phyloP scores from a whole-genome alignment of 2,797 vertebrate species.

The Mormyrops attenuatus region DNA sequence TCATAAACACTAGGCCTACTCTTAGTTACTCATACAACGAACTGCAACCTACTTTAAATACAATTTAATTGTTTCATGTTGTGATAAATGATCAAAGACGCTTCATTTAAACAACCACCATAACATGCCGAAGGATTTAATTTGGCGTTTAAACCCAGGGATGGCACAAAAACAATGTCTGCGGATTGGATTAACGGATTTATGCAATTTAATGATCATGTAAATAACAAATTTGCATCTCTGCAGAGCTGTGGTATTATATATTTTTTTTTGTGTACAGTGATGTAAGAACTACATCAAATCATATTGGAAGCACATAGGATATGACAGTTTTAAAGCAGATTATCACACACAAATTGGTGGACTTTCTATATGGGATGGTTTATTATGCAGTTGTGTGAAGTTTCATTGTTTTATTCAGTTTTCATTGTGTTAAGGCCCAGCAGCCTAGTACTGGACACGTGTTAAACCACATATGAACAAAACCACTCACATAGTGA shows the following conservation, averaged over 20 bases:
- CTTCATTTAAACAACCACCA: background rate
- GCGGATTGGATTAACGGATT: background rate
- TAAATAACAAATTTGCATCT: background rate
- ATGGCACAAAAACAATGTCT: background rate
- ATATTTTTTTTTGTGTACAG: background rate
- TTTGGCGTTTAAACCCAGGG: background rate
- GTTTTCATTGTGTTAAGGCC: background rate
- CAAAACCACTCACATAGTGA: background rate
- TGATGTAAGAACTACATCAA: background rate
- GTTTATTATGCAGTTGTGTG: background rate
- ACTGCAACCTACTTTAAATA: background rate
- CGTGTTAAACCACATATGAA: background rate
- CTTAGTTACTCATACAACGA: background rate
- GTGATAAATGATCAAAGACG: background rate
- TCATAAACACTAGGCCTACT: background rate
- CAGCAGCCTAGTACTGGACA: background rate
- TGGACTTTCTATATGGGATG: background rate
- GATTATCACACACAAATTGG: background rate
- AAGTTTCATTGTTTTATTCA: background rate
- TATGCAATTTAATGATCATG: background rate
- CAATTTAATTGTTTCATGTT: background rate
- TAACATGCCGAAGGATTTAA: background rate
- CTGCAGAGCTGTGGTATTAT: background rate
- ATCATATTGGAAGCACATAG: background rate
- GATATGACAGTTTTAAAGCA: background rate